Percentiles rank a stretch among this genome's conserved stretches.
phyloP scores from a whole-genome alignment of 2,888 invertebrate genomes.

The Agapostemon virescens region DNA sequence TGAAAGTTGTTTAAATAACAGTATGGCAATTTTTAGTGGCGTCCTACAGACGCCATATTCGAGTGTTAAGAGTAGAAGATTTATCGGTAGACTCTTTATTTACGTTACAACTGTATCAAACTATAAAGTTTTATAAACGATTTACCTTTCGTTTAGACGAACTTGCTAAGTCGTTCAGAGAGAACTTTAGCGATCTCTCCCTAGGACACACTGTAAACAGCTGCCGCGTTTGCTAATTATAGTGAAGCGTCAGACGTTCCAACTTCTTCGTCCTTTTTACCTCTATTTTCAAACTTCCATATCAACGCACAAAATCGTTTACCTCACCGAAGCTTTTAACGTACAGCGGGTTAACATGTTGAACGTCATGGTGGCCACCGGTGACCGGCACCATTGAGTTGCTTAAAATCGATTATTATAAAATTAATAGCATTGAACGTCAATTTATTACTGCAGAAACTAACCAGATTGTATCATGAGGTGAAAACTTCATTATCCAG shows the following conservation, averaged over 20 bases:
- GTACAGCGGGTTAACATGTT: neutral
- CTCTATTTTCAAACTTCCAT: neutral
- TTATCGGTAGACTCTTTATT: neutral
- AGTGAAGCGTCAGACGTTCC: constrained; percentile 1
- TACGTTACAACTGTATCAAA: neutral
- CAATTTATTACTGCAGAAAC: too few relatives aligned
- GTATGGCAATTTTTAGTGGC: too few relatives aligned
- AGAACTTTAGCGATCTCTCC: neutral
- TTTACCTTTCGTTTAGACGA: neutral
- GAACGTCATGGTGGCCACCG: too few relatives aligned
- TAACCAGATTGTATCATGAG: too few relatives aligned
- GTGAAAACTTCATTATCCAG: too few relatives aligned
- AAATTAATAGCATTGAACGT: too few relatives aligned
- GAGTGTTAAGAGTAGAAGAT: too few relatives aligned
- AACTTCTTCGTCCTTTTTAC: constrained; percentile 2
- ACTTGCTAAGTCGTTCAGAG: neutral
- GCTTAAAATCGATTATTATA: too few relatives aligned
- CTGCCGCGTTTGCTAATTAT: neutral
- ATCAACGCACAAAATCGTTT: neutral
- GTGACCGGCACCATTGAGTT: too few relatives aligned
- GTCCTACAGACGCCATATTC: too few relatives aligned
- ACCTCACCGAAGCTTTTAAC: neutral
- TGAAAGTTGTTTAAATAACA: too few relatives aligned
- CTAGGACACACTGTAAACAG: neutral
- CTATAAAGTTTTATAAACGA: neutral